Evolutionary conservation across 1,140 invertebrate species (phyloP), one percentile per base, ranked within the genome.

Genomic region (Nephila pilipes): DNA sequence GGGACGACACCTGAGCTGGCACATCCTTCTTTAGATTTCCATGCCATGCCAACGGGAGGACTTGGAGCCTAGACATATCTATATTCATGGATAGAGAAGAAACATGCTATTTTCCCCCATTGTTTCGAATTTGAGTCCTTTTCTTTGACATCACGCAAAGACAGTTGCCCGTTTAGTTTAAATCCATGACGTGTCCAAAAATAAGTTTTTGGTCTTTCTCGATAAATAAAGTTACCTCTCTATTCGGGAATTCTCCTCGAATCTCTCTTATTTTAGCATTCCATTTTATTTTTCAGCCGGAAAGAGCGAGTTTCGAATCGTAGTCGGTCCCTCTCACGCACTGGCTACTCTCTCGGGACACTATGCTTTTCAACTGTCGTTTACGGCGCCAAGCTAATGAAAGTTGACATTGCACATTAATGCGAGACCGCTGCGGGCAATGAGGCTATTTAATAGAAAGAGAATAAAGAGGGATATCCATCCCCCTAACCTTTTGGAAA

Each of bases 391-490:
- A 29, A 38, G 81, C 85, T 93, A 93, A 93, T 93, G 91, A 93
- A 93, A 93, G 91, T 93, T 87, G 91, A 93, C 91, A 87, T 87
- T 87, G 55, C 91, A 55, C 90, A 93, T 93, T 93, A 93, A 93
- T 85, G 81, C 55, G 25, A 29, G 36, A 85, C 80, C 58, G 80
- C 88, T 81, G 90, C 58, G 85, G 83, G 91, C 91, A 75, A 93
- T 57, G 75, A 65, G 90, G 63, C 91, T 60, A 83, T 87, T 93
- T 93, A 93, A 93, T 93, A 93, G 81, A 93, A 93, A 79, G 85
- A 46, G 55, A 60, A 58, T 29, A 25, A 29, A 80, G 87, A 16
- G 55, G 36, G 18, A 80, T n/a, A 80, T 46, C 75, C 14, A 12
- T 36, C 20, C 85, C 85, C 85, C 12, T 22, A 54, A 25, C 32